Evolutionary conservation across 1,140 invertebrate species (phyloP), one percentile per base, ranked within the genome.

Genomic region (Hypothenemus hampei): DNA sequence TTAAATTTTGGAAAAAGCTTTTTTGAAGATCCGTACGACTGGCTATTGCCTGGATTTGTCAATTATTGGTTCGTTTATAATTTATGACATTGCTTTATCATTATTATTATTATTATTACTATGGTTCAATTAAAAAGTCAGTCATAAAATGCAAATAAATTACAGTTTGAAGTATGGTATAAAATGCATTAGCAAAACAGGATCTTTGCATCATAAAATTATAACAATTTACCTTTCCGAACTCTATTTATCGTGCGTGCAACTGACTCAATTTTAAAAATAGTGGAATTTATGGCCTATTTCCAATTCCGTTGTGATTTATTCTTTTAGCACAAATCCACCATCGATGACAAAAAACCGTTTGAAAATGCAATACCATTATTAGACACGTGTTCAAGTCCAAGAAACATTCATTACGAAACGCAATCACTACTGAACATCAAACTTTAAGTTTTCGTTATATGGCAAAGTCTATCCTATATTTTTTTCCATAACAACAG

Each of bases 181-280:
- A 56, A 56, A 56, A 48, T 39, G 37, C 53, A 56, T 56, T 56
- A 56, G 44, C 33, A 21, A 48, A 57, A 57, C 55, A 57, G 55
- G 55, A 57, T 50, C 55, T 57, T 50, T 57, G 55, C 55, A 50
- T 57, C 55, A 57, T 57, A 57, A 57, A 57, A 57, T 57, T 39
- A 47, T 47, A 57, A 47, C 55, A 40, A 57, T 56, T 56, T 56
- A 56, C 55, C 48, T 57, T 57, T 57, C 55, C 55, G 55, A 50
- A 57, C 55, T 57, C 47, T 57, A 57, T 57, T 57, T 57, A 57
- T 57, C 55, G 47, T 46, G 55, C 48, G 55, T 57, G 55, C 47
- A 57, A 57, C 47, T 57, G 55, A 57, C 55, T 51, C 39, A 31
- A 57, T 57, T 57, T 57, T 48, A 57, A 57, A 57, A 50, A 57